Base-by-base conservation (phyloP, 2,888 invertebrate genomes). In the Andrena bicolor region DNA sequence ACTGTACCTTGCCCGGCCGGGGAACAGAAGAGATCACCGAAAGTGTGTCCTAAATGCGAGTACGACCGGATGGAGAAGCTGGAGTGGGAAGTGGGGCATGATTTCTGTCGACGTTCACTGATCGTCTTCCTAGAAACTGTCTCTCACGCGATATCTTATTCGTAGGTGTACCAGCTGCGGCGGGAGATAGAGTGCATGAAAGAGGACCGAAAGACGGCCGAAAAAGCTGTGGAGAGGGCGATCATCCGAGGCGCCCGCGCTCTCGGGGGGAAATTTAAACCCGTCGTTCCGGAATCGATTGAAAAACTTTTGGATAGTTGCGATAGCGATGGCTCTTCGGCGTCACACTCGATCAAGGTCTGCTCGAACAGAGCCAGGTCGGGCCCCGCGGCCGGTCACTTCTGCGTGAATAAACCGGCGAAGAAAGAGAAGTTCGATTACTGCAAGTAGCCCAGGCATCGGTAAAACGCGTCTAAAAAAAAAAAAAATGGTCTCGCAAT, bases 51-150 rank as follows among this genome's bases (percentile, higher is more conserved):
- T 49, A 79, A 82, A 65, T 83, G 83, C 58, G 83, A 88, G 63
- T 65, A 65, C 32, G 80, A 86, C 23, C 82, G 90, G 2, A 75
- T 89, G 20, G 70, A 81, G n/a, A 87, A 82, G 65, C 72, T 90
- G 79, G 89, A 89, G 60, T 83, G 83, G 49, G 88, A 90, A 83
- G 89, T 90, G 76, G 51, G 80, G 20, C 32, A 58, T 53, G 2
- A 53, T 68, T 63, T 20, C 10, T 1, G 5, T 0, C 13, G 51
- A n/a, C 41, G 13, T 16, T 41, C 41, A 41, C 4, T 0, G 13
- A 41, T 41, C 1, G 16, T 2, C 16, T 41, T 4, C 41, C 41
- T 16, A 41, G 41, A 41, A 16, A 3, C 41, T 16, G 1, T 41
- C 41, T 41, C 41, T 41, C 13, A 76, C 1, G 26, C 32, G 56